A percentile compares a stretch with the other conserved stretches of the same genome.
Evolutionary conservation across 2,888 invertebrate genomes (phyloP).

Genomic region (Physocephala rufipes): DNA sequence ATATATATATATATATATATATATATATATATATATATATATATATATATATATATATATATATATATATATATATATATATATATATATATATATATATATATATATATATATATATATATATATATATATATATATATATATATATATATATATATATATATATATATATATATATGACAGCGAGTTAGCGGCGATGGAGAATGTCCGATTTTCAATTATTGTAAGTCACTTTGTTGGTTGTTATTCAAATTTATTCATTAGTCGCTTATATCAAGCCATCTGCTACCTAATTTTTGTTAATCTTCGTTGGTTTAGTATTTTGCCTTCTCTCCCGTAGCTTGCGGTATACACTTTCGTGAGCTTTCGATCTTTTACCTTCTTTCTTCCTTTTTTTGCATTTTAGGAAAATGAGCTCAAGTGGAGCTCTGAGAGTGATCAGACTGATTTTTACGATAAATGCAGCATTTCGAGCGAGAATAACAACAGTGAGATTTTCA

Average conservation of each 20-base stretch:
- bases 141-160: too few relatives aligned
- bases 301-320: slow-evolving; percentile 5
- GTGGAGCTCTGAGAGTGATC: slow-evolving; percentile 60
- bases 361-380: too few relatives aligned
- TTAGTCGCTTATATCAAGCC: not conserved
- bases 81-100: too few relatives aligned
- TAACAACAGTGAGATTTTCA: slow-evolving; percentile 59
- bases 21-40: too few relatives aligned
- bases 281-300: too few relatives aligned
- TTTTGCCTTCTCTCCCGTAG: slow-evolving; percentile 8
- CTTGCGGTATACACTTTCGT: slow-evolving; percentile 12
- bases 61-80: too few relatives aligned
- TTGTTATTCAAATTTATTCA: not conserved
- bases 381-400: too few relatives aligned
- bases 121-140: too few relatives aligned
- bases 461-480: slow-evolving; percentile 63
- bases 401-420: slow-evolving; percentile 64
- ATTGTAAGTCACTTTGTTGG: slow-evolving; percentile 60
- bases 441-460: slow-evolving; percentile 58
- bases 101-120: too few relatives aligned
- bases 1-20: too few relatives aligned
- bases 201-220: slow-evolving; percentile 65
- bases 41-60: too few relatives aligned
- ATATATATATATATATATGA: not conserved
- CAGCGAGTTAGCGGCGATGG: slow-evolving; percentile 50